Base-by-base conservation (phyloP, 2,797 vertebrate genomes). In the Varecia variegata region DNA sequence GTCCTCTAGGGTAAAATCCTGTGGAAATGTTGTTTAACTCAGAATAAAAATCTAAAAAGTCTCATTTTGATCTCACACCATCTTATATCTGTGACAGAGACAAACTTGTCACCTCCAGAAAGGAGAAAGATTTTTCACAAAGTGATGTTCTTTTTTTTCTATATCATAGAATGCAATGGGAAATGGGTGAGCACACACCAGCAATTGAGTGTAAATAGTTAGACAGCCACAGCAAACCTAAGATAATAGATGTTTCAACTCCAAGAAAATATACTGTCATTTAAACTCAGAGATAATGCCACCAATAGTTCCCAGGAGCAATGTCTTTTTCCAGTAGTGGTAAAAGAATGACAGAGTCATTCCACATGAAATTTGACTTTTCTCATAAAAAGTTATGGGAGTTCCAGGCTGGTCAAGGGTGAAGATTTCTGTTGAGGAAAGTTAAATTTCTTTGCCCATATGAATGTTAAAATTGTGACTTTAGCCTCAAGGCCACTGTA, bases 21-120 rank as follows among this genome's bases (percentile, higher is more conserved):
- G 14, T 50, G 40, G 60, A 91, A 91, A 86, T 83, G 40, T 20
- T 80, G 45, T 74, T 86, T 76, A 83, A 65, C 68, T 93, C 58
- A 35, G 60, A 65, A 60, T 35, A 50, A 52, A 74, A 93, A 86
- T 85, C 32, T 47, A 77, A 88, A 94, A 89, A 87, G 58, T 90
- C 35, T 97, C 60, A 93, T 87, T 96, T 94, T 73, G 70, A 79
- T 84, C 96, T 95, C 65, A 89, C 30, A 38, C 89, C 43, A 50
- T 87, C 74, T 79, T 81, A 82, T 62, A 32, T 94, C 86, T 74
- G 70, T 96, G 94, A 95, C 91, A 97, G 84, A 95, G 90, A 94
- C 58, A 90, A 95, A 92, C 70, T 87, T 91, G 68, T 93, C 74
- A 87, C 83, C 65, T 96, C 90, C 18, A 32, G 67, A 87, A 76